Percentiles rank a stretch among this genome's conserved stretches.
phyloP scores from a whole-genome alignment of 1,140 invertebrate species.

The Caenorhabditis elegans region WBcel235 BX284606.5:3230501-3231000 shows the following conservation, averaged over 20 bases:
- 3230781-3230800: conserved; percentile 46
- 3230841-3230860: conserved; percentile 51
- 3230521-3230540: conserved; percentile 44
- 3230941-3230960: conserved; percentile 5
- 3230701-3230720: conserved; percentile 43
- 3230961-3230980: conserved; percentile 19
- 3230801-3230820: conserved; percentile 34
- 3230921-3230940: conserved; percentile 22
- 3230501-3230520: conserved; percentile 37
- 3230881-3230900: conserved; percentile 38
- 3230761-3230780: conserved; percentile 21
- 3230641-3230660: conserved; percentile 38
- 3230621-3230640: conserved; percentile 1
- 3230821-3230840: background rate
- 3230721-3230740: conserved; percentile 37
- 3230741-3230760: background rate
- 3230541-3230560: conserved; percentile 36
- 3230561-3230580: conserved; percentile 42
- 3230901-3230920: background rate
- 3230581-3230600: background rate
- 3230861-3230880: background rate
- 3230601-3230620: conserved; percentile 28
- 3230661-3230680: conserved; percentile 29
- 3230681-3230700: conserved; percentile 31
- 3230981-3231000: conserved; percentile 15